A percentile compares a stretch with the other conserved stretches of the same genome.
Evolutionary conservation across 2,113 vertebrate genomes (phyloP).

Genomic region (Chloroceryle aenea): DNA sequence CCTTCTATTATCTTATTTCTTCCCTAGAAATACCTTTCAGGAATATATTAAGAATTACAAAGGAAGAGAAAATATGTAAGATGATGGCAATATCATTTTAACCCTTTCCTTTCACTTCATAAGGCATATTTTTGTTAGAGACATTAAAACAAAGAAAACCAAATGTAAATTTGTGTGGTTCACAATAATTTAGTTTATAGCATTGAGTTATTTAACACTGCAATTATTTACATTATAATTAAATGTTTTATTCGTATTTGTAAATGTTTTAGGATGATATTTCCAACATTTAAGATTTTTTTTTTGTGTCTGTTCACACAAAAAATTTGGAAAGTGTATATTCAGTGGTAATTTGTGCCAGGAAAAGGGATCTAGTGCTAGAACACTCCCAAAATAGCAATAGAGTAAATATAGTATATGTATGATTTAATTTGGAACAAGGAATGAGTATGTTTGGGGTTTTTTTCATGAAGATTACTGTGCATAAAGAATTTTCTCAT

Average conservation of each 20-base stretch:
- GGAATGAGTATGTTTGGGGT: not conserved
- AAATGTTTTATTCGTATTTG: not conserved
- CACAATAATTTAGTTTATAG: not conserved
- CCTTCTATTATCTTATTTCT: slow-evolving; percentile 51
- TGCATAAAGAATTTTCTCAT: not conserved
- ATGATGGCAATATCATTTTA: not conserved
- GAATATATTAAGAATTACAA: slow-evolving; percentile 45
- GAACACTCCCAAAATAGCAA: not conserved
- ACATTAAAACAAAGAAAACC: not conserved
- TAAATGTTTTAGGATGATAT: not conserved
- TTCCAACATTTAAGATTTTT: not conserved
- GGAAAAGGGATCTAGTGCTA: not conserved
- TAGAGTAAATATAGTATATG: not conserved
- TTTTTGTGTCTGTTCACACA: not conserved
- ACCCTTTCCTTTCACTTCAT: not conserved
- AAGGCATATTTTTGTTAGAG: not conserved
- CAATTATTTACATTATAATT: not conserved
- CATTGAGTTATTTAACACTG: not conserved
- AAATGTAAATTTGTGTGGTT: not conserved
- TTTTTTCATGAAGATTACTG: not conserved
- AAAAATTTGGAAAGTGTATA: not conserved
- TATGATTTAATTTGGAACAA: not conserved
- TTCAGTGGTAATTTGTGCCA: not conserved
- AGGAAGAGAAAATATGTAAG: not conserved
- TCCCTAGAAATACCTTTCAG: slow-evolving; percentile 25